Percentiles rank a stretch among this genome's conserved stretches.
Evolutionary conservation across 1,140 invertebrate species (phyloP).

Genomic region (Drosophila bocqueti): DNA sequence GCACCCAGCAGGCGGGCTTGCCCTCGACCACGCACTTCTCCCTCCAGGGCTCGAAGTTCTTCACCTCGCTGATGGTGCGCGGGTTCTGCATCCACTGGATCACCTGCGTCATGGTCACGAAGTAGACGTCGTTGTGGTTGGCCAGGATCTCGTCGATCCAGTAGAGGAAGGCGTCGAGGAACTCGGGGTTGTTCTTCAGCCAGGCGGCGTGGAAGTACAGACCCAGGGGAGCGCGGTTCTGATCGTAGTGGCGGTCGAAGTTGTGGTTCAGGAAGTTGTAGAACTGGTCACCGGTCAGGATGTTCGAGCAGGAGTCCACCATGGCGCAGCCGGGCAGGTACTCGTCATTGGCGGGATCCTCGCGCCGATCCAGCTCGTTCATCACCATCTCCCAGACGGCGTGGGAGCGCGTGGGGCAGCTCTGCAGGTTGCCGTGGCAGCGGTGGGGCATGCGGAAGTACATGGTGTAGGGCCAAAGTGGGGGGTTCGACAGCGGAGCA

Average conservation of each 20-base stretch:
- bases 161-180: slow-evolving; percentile 95
- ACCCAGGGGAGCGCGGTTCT: slow-evolving; percentile 96
- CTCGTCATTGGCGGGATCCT: slow-evolving; percentile 96
- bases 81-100: slow-evolving; percentile 99
- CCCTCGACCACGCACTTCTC: slow-evolving; percentile 95
- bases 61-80: slow-evolving; percentile 92
- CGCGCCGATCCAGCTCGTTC: slow-evolving; percentile 96
- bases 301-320: slow-evolving; percentile 98
- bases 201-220: slow-evolving; percentile 98
- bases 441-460: slow-evolving; percentile 98
- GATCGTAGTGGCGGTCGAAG: slow-evolving; percentile 97
- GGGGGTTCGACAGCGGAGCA: slow-evolving; percentile 95
- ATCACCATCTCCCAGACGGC: slow-evolving; percentile 99
- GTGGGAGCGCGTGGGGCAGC: slow-evolving; percentile 95
- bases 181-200: slow-evolving; percentile 97
- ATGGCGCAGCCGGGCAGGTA: slow-evolving; percentile 97
- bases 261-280: slow-evolving; percentile 98
- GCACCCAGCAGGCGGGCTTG: slow-evolving; percentile 92
- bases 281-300: slow-evolving; percentile 96
- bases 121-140: slow-evolving; percentile 96
- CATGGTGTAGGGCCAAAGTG: slow-evolving; percentile 98
- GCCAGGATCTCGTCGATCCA: slow-evolving; percentile 97
- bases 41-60: slow-evolving; percentile 97
- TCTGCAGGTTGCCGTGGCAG: slow-evolving; percentile 97
- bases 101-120: slow-evolving; percentile 98